A percentile compares a stretch with the other conserved stretches of the same genome.
These are phyloP conservation scores for Adelosebastes latens DNA, from an alignment of 2,797 vertebrate genomes.

Conservation along the genomic window DNA sequence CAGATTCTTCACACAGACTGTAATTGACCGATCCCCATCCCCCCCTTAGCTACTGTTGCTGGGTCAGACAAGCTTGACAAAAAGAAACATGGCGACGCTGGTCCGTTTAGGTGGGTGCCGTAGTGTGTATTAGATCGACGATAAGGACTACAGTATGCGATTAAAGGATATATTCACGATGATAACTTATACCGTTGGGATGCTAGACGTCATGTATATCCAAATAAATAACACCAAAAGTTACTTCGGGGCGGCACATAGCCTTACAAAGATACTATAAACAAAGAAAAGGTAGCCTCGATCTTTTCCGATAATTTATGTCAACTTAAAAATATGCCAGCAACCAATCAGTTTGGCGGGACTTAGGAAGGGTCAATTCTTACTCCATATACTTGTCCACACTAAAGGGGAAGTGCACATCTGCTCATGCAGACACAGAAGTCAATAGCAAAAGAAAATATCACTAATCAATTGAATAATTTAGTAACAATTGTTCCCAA, in stretches of 20 bases:
- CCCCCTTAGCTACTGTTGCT: neutral
- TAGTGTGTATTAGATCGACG: neutral
- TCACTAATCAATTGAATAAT: slow-evolving; percentile 17
- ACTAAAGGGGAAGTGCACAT: neutral
- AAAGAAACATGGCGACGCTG: neutral
- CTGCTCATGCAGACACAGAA: neutral
- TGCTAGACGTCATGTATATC: no score
- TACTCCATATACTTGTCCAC: neutral
- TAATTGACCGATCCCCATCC: neutral
- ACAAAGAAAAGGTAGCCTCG: no score
- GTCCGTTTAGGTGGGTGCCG: no score
- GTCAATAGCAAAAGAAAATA: neutral
- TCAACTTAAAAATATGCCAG: neutral
- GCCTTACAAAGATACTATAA: neutral
- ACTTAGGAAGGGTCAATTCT: neutral
- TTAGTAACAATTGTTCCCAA: slow-evolving; percentile 43
- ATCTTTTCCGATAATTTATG: neutral
- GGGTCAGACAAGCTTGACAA: neutral
- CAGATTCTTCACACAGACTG: neutral
- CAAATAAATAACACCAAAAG: no score
- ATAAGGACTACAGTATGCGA: neutral
- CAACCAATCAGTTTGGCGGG: neutral
- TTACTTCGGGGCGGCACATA: neutral
- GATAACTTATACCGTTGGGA: no score
- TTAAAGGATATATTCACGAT: no score